A percentile compares a stretch with the other conserved stretches of the same genome.
Evolutionary conservation across 2,797 vertebrate genomes (phyloP).

Genomic region (Sciurus carolinensis): DNA sequence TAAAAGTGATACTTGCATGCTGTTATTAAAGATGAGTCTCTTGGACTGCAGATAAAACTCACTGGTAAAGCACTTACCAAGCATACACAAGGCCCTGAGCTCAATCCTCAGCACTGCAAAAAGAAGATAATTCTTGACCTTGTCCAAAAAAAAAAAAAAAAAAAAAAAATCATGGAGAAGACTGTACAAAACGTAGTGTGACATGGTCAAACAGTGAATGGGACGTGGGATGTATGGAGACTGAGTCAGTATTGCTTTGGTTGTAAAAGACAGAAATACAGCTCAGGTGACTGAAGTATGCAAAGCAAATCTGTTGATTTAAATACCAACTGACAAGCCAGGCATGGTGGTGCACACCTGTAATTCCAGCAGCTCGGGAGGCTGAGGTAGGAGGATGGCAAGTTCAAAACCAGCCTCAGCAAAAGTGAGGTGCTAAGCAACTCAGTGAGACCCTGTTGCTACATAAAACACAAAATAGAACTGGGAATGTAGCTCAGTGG

Average conservation of each 20-base stretch:
- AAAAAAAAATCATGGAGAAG: neutral
- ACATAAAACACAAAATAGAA: too few species aligned
- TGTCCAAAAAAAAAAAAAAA: constrained; percentile 11
- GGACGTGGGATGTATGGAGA: neutral
- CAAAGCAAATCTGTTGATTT: neutral
- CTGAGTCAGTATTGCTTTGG: neutral
- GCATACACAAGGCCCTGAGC: neutral
- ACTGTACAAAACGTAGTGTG: neutral
- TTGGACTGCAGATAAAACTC: neutral
- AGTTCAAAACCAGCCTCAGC: too few species aligned
- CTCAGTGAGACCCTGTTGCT: too few species aligned
- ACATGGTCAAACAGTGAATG: neutral
- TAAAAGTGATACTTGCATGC: neutral
- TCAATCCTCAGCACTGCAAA: neutral
- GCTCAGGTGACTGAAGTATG: neutral
- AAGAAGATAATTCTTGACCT: neutral
- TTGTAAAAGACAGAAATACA: neutral
- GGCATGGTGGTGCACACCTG: too few species aligned
- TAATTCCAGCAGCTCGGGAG: too few species aligned
- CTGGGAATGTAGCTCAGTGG: too few species aligned
- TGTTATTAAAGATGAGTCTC: neutral
- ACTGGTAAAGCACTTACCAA: neutral
- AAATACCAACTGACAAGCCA: neutral
- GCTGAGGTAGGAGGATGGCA: too few species aligned
- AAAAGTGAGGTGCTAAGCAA: too few species aligned